A percentile compares a stretch with the other conserved stretches of the same genome.
phyloP scores from a whole-genome alignment of 2,797 vertebrate species.

The Xenentodon cancila region DNA sequence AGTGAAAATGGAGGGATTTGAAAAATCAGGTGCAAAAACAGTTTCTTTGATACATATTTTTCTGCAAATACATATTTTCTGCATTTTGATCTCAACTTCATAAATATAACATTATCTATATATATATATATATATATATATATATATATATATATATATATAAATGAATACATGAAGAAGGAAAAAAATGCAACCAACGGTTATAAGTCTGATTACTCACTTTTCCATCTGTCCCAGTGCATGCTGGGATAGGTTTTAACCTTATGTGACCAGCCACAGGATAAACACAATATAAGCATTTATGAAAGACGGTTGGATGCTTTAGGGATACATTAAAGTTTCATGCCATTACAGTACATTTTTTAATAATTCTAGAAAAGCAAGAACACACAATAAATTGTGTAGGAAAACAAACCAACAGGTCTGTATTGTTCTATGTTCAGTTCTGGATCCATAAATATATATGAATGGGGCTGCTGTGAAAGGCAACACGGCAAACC shows the following conservation, averaged over 20 bases:
- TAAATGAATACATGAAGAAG: not conserved
- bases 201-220: conserved; percentile 8
- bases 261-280: not conserved
- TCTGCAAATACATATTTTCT: no score
- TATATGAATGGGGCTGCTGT: no score
- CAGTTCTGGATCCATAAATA: no score
- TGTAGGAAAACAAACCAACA: no score
- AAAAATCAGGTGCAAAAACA: no score
- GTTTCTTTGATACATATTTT: not conserved
- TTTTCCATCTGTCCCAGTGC: conserved; percentile 2
- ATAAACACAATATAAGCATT: conserved; percentile 7
- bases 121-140: no score
- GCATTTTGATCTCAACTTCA: not conserved
- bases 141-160: no score
- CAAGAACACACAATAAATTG: no score
- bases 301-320: not conserved
- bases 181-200: not conserved
- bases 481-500: no score
- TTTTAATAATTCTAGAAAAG: not conserved
- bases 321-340: not conserved
- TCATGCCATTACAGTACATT: not conserved
- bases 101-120: not conserved
- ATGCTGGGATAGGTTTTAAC: conserved; percentile 15
- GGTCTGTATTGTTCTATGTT: no score
- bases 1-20: no score